These are phyloP conservation scores for Leptinotarsa tumamoca DNA, from an alignment of 2,888 invertebrate genomes.

Conservation along the genomic window DNA sequence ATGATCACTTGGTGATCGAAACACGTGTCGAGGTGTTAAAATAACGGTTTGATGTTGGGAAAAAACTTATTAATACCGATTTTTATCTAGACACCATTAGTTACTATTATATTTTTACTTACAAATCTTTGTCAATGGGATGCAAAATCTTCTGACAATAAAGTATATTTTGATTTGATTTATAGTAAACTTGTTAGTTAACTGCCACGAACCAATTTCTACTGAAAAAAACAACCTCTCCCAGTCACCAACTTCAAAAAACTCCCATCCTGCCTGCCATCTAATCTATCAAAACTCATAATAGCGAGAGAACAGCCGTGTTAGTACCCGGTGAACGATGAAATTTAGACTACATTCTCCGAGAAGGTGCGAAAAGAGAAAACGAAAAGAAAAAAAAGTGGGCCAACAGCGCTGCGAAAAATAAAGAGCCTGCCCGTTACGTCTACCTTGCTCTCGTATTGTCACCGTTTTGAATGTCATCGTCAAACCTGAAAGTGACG, in stretches of 20 bases:
- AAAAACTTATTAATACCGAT: no score
- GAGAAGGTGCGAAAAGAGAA: slow-evolving; percentile 25
- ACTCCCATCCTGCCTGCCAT: neutral
- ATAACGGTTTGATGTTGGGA: no score
- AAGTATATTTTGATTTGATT: no score
- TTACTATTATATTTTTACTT: no score
- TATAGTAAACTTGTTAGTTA: no score
- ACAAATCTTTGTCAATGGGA: no score
- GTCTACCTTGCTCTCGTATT: slow-evolving; percentile 75
- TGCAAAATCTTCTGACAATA: no score
- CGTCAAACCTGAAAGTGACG: slow-evolving; percentile 93
- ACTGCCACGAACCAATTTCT: no score
- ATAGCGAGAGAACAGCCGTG: slow-evolving; percentile 11
- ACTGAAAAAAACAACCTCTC: no score
- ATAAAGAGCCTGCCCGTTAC: slow-evolving; percentile 36
- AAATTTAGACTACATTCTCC: slow-evolving; percentile 32
- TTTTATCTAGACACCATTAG: no score
- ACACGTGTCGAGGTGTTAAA: no score
- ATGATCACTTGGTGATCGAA: no score
- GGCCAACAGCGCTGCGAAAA: slow-evolving; percentile 21
- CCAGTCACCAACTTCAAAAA: neutral
- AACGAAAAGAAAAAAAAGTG: slow-evolving; percentile 20
- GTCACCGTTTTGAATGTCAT: slow-evolving; percentile 65
- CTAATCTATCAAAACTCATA: slow-evolving; percentile 4
- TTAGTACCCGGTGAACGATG: slow-evolving; percentile 28